phyloP scores from a whole-genome alignment of 1,140 invertebrate genomes.

The Drosophila nigromelanica region DNA sequence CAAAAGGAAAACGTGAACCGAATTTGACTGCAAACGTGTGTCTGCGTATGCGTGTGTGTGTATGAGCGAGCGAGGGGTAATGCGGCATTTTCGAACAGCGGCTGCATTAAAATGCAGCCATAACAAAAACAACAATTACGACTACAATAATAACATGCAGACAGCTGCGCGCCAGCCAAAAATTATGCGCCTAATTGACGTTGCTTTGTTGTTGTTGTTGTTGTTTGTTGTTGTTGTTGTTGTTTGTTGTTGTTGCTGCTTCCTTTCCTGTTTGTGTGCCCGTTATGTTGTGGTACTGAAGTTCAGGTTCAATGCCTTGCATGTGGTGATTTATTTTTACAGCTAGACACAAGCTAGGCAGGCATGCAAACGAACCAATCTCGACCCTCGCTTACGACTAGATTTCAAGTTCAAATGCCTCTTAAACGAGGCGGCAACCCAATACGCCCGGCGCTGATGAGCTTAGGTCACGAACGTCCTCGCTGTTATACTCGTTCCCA shows the following conservation, averaged over 20 bases:
- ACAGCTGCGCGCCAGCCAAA: conserved; percentile 51
- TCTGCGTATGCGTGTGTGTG: neutral
- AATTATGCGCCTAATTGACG: conserved; percentile 66
- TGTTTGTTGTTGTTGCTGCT: conserved; percentile 23
- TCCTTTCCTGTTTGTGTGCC: conserved; percentile 33
- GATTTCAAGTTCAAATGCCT: conserved; percentile 67
- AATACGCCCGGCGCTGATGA: conserved; percentile 11
- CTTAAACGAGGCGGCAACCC: conserved; percentile 4
- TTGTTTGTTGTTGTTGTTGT: conserved; percentile 19
- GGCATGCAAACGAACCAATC: conserved; percentile 31
- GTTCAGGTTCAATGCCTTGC: conserved; percentile 79
- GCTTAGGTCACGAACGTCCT: conserved; percentile 60
- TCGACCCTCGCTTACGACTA: conserved; percentile 14
- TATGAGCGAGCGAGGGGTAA: conserved; percentile 18
- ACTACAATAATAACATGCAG: conserved; percentile 41
- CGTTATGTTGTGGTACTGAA: conserved; percentile 48
- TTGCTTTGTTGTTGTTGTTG: conserved; percentile 29
- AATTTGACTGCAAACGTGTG: conserved; percentile 3
- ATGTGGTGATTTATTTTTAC: conserved; percentile 69
- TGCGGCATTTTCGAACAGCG: conserved; percentile 57
- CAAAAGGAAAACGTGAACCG: conserved; percentile 24
- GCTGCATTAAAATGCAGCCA: conserved; percentile 51
- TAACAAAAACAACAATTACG: conserved; percentile 29
- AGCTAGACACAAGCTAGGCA: conserved; percentile 28
- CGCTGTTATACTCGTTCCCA: too few relatives aligned